Evolutionary conservation across 1,140 invertebrate genomes (phyloP), one percentile per base, ranked within the genome.

Genomic region (Trichoplusia ni): DNA sequence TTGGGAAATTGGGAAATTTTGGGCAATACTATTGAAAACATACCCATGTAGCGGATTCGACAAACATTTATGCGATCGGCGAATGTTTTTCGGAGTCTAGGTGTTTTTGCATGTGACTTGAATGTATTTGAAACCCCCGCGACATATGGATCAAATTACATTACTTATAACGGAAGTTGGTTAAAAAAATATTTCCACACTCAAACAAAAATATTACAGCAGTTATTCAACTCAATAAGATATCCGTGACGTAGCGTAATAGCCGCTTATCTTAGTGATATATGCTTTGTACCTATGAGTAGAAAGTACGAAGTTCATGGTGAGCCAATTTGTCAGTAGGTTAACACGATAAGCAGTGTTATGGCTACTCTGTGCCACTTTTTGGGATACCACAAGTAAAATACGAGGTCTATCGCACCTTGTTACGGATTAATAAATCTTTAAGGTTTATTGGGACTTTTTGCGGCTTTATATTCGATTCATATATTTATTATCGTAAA

Each of bases 201-300:
- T 51, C 47, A 29, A 35, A 35, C 54, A 54, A 69, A n/a, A 69
- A 69, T 69, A 69, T 69, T 54, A 59, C 33, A 27, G 67, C 49
- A 64, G 56, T 64, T 65, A 61, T 63, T 68, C 61, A 69, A 69
- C 67, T 61, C 67, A 69, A 69, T 69, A 69, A 64, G 65, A 69
- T 69, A 64, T 62, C 58, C 53, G 9, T 54, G 47, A 16, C 31
- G 38, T 37, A 35, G 58, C 62, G 63, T 70, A 67, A 67, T 65
- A 59, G 49, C 56, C 29, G 42, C 38, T 72, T 72, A 72, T 69
- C 70, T 66, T 11, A 35, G 7, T 73, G 59, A 73, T 64, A 64
- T 73, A 73, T 69, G 29, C 16, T n/a, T 13, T 31, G 40, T 38
- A 38, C 29, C 59, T 29, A 49, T 31, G 54, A 16, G 33, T 14